Evolutionary conservation across 2,888 invertebrate species (phyloP).

Genomic region (Hyposoter didymator): DNA sequence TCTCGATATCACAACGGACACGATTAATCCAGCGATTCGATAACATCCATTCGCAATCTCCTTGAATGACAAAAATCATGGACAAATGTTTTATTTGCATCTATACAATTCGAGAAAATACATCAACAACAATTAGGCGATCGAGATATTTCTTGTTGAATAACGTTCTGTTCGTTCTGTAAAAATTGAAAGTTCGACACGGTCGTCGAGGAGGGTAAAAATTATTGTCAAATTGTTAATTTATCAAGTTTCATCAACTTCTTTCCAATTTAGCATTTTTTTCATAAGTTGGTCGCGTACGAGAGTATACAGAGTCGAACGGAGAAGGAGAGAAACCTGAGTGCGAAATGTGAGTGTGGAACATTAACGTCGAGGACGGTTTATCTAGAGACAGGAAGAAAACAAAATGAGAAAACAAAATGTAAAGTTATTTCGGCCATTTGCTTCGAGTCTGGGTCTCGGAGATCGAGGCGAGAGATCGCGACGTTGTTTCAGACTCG

Average conservation of each 20-base stretch:
- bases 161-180: constrained; percentile 24
- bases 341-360: constrained; percentile 10
- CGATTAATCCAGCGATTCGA: neutral
- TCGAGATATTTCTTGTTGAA: constrained; percentile 24
- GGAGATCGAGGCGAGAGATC: constrained; percentile 35
- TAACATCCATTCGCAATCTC: neutral
- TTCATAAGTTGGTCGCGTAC: constrained; percentile 26
- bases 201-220: constrained; percentile 41
- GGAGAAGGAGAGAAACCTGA: constrained; percentile 20
- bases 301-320: constrained; percentile 28
- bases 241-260: neutral
- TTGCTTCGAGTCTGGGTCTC: constrained; percentile 35
- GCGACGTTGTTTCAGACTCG: neutral
- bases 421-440: constrained; percentile 42
- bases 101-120: constrained; percentile 61
- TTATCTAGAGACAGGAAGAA: constrained; percentile 24
- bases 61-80: neutral
- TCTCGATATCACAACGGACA: constrained; percentile 18
- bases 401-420: constrained; percentile 5
- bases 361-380: constrained; percentile 48
- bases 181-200: constrained; percentile 40
- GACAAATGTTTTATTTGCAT: constrained; percentile 50
- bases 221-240: constrained; percentile 66
- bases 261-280: neutral
- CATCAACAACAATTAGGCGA: constrained; percentile 62